Evolutionary conservation across 2,113 vertebrate genomes (phyloP).

Genomic region (Corydoras maculifer): DNA sequence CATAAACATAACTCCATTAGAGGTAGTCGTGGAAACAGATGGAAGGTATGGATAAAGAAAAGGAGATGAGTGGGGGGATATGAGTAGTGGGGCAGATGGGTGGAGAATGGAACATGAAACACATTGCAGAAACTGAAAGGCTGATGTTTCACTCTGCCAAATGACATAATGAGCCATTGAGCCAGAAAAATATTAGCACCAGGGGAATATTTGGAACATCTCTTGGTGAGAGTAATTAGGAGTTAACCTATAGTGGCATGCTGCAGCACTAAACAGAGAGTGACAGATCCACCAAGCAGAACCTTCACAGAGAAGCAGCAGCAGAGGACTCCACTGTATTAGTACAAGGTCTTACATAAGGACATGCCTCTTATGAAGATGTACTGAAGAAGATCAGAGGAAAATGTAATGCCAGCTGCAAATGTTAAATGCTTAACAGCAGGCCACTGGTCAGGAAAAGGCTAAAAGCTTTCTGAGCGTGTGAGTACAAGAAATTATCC

Average conservation of each 20-base stretch:
- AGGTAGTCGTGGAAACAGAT: conserved; percentile 63
- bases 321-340: too few relatives aligned
- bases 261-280: conserved; percentile 49
- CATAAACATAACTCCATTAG: conserved; percentile 69
- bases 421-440: conserved; percentile 15
- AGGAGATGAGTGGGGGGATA: conserved; percentile 19
- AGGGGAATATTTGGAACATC: conserved; percentile 75
- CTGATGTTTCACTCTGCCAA: conserved; percentile 84
- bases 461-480: not conserved
- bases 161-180: conserved; percentile 82
- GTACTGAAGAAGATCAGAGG: conserved; percentile 1
- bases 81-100: not conserved
- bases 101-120: conserved; percentile 57
- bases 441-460: not conserved
- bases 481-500: not conserved
- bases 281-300: conserved; percentile 1
- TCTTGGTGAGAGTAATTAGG: conserved; percentile 86
- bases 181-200: conserved; percentile 90
- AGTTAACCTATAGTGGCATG: conserved; percentile 86
- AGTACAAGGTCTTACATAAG: not conserved
- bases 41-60: conserved; percentile 35
- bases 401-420: conserved; percentile 6
- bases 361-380: conserved; percentile 4
- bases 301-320: not conserved
- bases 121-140: conserved; percentile 66